phyloP scores from a whole-genome alignment of 2,113 vertebrate species.

The Dolichotis patagonum region DNA sequence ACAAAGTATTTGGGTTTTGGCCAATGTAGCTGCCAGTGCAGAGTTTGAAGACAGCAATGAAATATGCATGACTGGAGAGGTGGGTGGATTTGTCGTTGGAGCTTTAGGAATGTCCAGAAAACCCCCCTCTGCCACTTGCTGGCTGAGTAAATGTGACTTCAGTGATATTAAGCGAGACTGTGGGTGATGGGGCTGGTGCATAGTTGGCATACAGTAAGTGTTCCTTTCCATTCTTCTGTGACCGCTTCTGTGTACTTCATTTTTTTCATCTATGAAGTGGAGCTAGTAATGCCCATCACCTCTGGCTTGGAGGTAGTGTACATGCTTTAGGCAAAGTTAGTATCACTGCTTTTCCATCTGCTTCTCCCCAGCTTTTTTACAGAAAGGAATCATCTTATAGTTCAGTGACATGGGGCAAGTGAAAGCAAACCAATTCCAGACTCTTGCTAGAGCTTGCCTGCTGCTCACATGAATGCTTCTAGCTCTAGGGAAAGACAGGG shows the following conservation, averaged over 20 bases:
- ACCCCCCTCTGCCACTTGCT: conserved; percentile 47
- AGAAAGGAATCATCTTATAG: conserved; percentile 9
- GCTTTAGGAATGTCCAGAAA: conserved; percentile 63
- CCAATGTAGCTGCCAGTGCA: conserved; percentile 61
- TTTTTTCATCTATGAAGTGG: conserved; percentile 17
- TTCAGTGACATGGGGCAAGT: conserved; percentile 28
- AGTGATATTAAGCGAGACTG: conserved; percentile 52
- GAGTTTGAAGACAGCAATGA: conserved; percentile 52
- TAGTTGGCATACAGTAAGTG: conserved; percentile 40
- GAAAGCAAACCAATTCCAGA: not conserved
- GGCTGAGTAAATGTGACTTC: conserved; percentile 60
- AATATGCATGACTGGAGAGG: conserved; percentile 48
- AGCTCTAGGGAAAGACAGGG: not conserved
- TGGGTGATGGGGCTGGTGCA: not conserved
- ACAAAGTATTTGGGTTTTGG: conserved; percentile 44
- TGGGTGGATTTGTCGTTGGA: conserved; percentile 56
- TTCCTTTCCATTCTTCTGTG: conserved; percentile 58
- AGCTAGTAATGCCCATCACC: not conserved
- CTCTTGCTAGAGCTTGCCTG: not conserved
- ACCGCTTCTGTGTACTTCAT: conserved; percentile 12
- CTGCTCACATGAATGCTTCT: not conserved
- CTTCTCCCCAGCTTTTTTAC: not conserved
- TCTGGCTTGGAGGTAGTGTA: not conserved
- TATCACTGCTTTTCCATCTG: not conserved
- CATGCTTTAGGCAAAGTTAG: not conserved